phyloP scores from a whole-genome alignment of 2,113 vertebrate genomes.

The Malurus melanocephalus region DNA sequence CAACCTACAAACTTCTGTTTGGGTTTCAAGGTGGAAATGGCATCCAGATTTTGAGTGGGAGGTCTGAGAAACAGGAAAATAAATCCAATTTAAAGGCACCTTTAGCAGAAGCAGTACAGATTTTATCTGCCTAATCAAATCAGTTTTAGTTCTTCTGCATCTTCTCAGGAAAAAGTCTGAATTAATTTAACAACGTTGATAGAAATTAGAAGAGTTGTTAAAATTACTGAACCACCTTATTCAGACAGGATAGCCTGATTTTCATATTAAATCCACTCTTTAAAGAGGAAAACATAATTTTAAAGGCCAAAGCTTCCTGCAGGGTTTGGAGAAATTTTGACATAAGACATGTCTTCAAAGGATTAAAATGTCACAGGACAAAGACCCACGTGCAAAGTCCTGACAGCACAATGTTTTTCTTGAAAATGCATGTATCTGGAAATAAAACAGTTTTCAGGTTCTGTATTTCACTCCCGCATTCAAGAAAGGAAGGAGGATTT shows the following conservation, averaged over 20 bases:
- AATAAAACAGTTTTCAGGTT: not conserved
- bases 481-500: not conserved
- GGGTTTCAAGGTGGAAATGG: not conserved
- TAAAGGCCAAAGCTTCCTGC: not conserved
- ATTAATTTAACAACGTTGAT: not conserved
- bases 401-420: not conserved
- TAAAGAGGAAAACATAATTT: not conserved
- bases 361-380: not conserved
- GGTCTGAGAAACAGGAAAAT: not conserved
- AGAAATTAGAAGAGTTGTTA: not conserved
- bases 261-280: not conserved
- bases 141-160: not conserved
- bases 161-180: not conserved
- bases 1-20: not conserved
- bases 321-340: not conserved
- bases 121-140: not conserved
- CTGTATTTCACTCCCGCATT: not conserved
- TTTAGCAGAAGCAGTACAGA: accelerated
- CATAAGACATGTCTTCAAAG: not conserved
- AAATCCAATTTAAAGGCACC: not conserved
- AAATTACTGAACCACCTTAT: not conserved
- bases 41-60: not conserved
- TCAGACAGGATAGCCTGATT: not conserved
- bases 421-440: not conserved
- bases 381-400: not conserved